Conservation (phyloP, 2,797 vertebrate species). For the Hyperoplus lanceolatus region DNA sequence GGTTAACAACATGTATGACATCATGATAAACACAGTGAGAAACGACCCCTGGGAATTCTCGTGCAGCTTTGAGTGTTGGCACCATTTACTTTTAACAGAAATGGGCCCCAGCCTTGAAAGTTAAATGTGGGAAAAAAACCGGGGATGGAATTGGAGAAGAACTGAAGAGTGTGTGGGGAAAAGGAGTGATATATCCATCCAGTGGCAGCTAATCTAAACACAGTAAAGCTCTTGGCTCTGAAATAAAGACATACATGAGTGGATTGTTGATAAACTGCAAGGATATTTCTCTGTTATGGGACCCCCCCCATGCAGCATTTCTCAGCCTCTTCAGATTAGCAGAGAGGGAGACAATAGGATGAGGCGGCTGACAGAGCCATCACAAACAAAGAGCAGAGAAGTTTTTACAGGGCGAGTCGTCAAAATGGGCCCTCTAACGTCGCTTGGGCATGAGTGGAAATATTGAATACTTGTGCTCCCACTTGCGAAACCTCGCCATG, state of each 20-base stretch:
- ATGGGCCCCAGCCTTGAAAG: conserved; percentile 26
- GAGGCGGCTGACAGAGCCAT: conserved; percentile 19
- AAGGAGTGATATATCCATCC: background rate
- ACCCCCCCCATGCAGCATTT: conserved; percentile 39
- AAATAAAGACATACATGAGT: conserved; percentile 28
- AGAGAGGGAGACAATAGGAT: conserved; percentile 13
- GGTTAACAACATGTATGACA: conserved; percentile 63
- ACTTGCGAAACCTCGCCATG: conserved; percentile 24
- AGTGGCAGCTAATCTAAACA: conserved; percentile 46
- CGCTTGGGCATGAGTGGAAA: conserved; percentile 42
- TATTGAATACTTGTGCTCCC: conserved; percentile 28
- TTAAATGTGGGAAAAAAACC: conserved; percentile 28
- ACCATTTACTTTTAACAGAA: conserved; percentile 52
- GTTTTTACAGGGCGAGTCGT: background rate
- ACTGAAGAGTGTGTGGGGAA: conserved; percentile 5
- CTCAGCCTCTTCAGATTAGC: conserved; percentile 66
- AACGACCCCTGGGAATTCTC: conserved; percentile 36
- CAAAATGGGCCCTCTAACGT: background rate
- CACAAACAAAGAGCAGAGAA: conserved; percentile 27
- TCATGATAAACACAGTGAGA: conserved; percentile 64
- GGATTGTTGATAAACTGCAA: conserved; percentile 57
- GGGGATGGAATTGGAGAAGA: conserved; percentile 3
- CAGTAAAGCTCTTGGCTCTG: conserved; percentile 29
- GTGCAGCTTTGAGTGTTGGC: conserved; percentile 34
- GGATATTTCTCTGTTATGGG: conserved; percentile 32